These are phyloP conservation scores for Drosophila kepulauana DNA, from an alignment of 1,140 invertebrate genomes.

Conservation along the genomic window DNA sequence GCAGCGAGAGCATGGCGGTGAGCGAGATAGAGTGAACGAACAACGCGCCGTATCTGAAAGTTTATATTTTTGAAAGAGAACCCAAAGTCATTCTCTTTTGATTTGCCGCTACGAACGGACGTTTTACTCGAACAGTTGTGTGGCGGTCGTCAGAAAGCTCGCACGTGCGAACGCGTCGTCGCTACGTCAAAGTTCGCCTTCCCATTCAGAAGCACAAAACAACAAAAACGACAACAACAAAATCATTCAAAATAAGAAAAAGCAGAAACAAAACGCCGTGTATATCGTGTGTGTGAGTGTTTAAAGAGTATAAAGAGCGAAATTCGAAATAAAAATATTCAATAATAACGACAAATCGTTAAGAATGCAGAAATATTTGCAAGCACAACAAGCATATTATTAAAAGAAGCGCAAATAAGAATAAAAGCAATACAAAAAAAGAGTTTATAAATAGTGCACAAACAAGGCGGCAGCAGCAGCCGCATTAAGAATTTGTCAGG, in stretches of 20 bases:
- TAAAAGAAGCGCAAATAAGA: constrained; percentile 17
- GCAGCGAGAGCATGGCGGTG: neutral
- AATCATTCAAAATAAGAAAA: constrained; percentile 16
- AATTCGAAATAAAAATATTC: constrained; percentile 67
- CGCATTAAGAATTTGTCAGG: constrained; percentile 73
- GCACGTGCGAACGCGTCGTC: constrained; percentile 57
- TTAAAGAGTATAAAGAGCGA: constrained; percentile 38
- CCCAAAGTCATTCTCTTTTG: constrained; percentile 45
- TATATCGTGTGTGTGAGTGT: constrained; percentile 22
- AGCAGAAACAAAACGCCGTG: constrained; percentile 36
- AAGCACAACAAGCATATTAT: constrained; percentile 47
- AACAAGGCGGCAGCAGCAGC: constrained; percentile 53
- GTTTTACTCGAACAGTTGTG: constrained; percentile 42
- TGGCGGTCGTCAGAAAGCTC: constrained; percentile 59
- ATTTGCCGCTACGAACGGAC: constrained; percentile 53
- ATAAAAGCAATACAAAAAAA: constrained; percentile 21
- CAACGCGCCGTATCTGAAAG: constrained; percentile 37
- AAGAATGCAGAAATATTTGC: constrained; percentile 56
- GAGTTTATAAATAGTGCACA: constrained; percentile 79
- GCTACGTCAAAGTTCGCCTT: constrained; percentile 38
- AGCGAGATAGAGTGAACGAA: constrained; percentile 24
- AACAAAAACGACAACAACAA: constrained; percentile 6
- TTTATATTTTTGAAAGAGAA: constrained; percentile 36
- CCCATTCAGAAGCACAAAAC: constrained; percentile 42
- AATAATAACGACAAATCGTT: constrained; percentile 61